Evolutionary conservation across 2,888 invertebrate genomes (phyloP), one percentile per base, ranked within the genome.

Genomic region (Ceramica pisi): DNA sequence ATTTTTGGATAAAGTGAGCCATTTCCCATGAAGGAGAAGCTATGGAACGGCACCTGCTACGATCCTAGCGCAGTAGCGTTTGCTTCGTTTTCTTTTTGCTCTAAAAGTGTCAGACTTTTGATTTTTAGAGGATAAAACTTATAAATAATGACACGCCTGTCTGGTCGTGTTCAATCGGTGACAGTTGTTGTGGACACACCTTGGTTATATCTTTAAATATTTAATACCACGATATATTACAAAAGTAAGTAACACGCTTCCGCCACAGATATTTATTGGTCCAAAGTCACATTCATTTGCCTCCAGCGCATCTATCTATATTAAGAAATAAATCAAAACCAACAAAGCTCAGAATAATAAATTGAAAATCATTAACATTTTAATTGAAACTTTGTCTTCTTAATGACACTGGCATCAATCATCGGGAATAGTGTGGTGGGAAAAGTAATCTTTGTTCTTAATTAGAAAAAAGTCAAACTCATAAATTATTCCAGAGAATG

Each of bases 301-400:
- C 83, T 71, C 62, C 50, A 81, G 87, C 86, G 67, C 64, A 65
- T 67, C 41, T 51, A 65, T 67, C 41, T 51, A 66, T 73, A 89
- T 89, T 83, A 87, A 87, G 84, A 87, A 85, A 89, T 88, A 75
- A 87, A 89, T 88, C 85, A 89, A 73, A 78, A 75, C 75, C 69
- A 70, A 75, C 70, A 71, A 74, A 80, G 73, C 68, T 68, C 72
- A 56, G 71, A 71, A 80, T 86, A 84, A 86, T 86, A 86, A 84
- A 87, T 87, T 71, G 80, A 80, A 85, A 74, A 66, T 78, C 78
- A 86, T 88, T 87, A 85, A 82, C 83, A 77, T 86, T 88, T 82
- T 86, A 85, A 88, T 87, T 87, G 84, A 86, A 86, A 81, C 81
- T 82, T 83, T 83, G 81, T 75, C 78, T 86, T 82, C 77, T 64